A percentile compares a stretch with the other conserved stretches of the same genome.
Evolutionary conservation across 2,113 vertebrate genomes (phyloP).

Genomic region (Tachysurus vachellii): DNA sequence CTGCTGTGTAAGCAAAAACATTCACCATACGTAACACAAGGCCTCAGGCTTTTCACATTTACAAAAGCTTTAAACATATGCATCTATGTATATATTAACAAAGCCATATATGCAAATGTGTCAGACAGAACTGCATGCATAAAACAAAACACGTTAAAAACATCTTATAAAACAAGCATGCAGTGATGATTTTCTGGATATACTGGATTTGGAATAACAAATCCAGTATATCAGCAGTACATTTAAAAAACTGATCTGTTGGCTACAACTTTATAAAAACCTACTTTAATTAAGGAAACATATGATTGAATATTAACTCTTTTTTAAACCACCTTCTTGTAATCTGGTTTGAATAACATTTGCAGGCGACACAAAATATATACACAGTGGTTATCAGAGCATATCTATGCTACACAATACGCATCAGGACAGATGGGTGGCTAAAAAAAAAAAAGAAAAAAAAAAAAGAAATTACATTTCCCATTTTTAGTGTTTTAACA

Average conservation of each 20-base stretch:
- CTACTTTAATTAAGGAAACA: not conserved
- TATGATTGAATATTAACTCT: not conserved
- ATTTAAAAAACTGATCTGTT: not conserved
- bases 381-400: no score
- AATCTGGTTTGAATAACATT: not conserved
- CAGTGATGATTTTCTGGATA: not conserved
- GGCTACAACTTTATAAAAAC: not conserved
- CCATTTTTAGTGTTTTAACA: no score
- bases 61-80: no score
- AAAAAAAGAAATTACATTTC: no score
- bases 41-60: no score
- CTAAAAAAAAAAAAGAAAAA: no score
- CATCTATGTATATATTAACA: not conserved
- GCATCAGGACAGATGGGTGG: no score
- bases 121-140: no score
- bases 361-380: not conserved
- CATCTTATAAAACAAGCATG: not conserved
- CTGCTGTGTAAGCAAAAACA: not conserved
- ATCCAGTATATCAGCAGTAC: not conserved
- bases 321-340: not conserved
- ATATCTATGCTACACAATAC: no score
- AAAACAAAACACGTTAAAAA: no score
- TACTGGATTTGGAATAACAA: not conserved
- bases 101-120: no score
- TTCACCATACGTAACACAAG: not conserved